Percentiles rank a stretch among this genome's conserved stretches.
These are phyloP conservation scores for Paguma larvata DNA, from an alignment of 2,797 vertebrate species.

Conservation along the genomic window DNA sequence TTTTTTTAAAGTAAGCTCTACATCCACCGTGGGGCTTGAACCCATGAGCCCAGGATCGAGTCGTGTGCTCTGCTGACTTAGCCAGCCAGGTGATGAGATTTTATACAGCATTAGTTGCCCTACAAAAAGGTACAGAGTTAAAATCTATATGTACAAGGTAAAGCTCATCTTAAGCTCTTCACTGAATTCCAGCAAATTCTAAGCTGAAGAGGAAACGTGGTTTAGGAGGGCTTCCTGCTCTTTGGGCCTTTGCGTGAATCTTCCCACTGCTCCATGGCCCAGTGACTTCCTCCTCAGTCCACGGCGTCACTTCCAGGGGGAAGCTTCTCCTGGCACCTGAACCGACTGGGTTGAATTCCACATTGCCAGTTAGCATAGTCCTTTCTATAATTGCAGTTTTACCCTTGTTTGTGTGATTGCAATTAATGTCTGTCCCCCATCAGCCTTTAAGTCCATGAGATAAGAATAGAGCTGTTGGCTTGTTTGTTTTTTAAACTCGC, in stretches of 20 bases:
- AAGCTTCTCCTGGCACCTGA: not conserved
- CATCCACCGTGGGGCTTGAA: not conserved
- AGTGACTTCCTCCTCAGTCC: not conserved
- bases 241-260: not conserved
- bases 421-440: not conserved
- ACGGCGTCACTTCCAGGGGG: no score
- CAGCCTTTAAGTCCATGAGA: not conserved
- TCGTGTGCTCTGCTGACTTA: not conserved
- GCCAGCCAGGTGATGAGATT: not conserved
- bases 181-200: not conserved
- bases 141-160: not conserved
- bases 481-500: not conserved
- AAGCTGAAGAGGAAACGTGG: not conserved
- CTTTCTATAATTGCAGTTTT: not conserved
- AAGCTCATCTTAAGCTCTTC: not conserved
- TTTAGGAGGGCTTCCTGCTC: not conserved
- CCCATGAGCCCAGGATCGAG: not conserved
- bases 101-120: not conserved
- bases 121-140: not conserved
- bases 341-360: no score
- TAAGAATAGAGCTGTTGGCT: not conserved
- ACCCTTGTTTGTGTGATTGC: not conserved
- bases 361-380: not conserved
- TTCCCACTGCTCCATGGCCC: not conserved
- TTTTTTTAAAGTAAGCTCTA: not conserved